A percentile compares a stretch with the other conserved stretches of the same genome.
These are phyloP conservation scores for Linnaemya vulpina DNA, from an alignment of 2,888 invertebrate species.

Conservation along the genomic window DNA sequence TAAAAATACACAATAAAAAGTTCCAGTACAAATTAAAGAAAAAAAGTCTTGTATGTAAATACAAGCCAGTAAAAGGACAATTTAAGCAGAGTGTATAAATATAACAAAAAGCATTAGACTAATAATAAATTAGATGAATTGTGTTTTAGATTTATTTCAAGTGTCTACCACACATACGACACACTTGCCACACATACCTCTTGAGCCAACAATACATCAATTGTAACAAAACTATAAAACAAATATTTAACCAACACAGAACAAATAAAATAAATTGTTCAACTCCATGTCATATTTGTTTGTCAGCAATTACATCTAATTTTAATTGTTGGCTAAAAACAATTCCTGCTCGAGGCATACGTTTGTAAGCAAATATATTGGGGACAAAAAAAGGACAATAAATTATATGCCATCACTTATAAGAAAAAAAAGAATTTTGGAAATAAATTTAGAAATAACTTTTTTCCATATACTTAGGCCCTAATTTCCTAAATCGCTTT, in stretches of 20 bases:
- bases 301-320: not conserved
- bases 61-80: not conserved
- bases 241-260: not conserved
- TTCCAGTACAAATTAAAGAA: not conserved
- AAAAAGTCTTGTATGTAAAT: not conserved
- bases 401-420: no score
- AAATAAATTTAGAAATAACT: no score
- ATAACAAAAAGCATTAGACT: not conserved
- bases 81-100: not conserved
- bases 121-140: not conserved
- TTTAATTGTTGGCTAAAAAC: not conserved
- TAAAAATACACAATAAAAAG: conserved; percentile 13
- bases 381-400: not conserved
- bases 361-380: not conserved
- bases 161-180: not conserved
- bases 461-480: no score
- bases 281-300: not conserved
- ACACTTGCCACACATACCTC: not conserved
- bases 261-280: not conserved
- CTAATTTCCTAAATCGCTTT: no score
- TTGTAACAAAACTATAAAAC: conserved; percentile 37
- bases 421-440: no score
- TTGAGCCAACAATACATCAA: conserved; percentile 19
- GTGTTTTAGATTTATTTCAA: not conserved
- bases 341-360: not conserved